Base-by-base conservation (phyloP, 2,113 vertebrate genomes). In the Anarrhichthys ocellatus region DNA sequence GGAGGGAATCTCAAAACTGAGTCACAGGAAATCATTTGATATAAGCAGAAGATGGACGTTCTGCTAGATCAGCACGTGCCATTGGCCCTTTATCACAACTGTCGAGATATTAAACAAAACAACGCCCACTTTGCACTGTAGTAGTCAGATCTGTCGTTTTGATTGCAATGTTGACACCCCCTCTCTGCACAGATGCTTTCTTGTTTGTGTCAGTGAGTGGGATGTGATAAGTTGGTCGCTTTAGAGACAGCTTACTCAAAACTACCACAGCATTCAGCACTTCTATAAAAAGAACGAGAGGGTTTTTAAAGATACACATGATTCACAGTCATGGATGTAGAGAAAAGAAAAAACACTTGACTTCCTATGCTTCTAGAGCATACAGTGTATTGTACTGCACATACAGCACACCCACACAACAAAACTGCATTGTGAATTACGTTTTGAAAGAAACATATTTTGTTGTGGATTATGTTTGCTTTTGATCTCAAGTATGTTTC, bases 151-250 rank as follows among this genome's bases (percentile, higher is more conserved):
- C 59, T 83, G 76, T 73, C 58, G 71, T 84, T 83, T 68, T 71
- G 78, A 91, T 89, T 84, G 84, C 73, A 50, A 40, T 40, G 79
- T 64, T 79, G 82, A 90, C 86, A 84, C 78, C 61, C 15, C 70
- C 29, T 72, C 46, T 82, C 74, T 70, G 56, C 77, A 86, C 83
- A 89, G 80, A 86, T 84, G 81, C 91, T 85, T 87, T 89, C 81
- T 75, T 78, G 69, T 82, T 83, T 76, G 85, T 64, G 56, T 82
- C 88, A 89, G 80, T 79, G 91, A 87, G 92, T 90, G 90, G 89
- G 92, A 82, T 85, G 92, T 82, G 85, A 90, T 84, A 91, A 84
- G 87, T 76, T 70, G 61, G 89, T 92, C 84, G 86, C 90, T 92
- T 89, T 86, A 90, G 91, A 93, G 90, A 92, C 83, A 34, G 84